Percentiles rank a stretch among this genome's conserved stretches.
phyloP scores from a whole-genome alignment of 2,797 vertebrate genomes.

The Phrynocephalus guinanensis region DNA sequence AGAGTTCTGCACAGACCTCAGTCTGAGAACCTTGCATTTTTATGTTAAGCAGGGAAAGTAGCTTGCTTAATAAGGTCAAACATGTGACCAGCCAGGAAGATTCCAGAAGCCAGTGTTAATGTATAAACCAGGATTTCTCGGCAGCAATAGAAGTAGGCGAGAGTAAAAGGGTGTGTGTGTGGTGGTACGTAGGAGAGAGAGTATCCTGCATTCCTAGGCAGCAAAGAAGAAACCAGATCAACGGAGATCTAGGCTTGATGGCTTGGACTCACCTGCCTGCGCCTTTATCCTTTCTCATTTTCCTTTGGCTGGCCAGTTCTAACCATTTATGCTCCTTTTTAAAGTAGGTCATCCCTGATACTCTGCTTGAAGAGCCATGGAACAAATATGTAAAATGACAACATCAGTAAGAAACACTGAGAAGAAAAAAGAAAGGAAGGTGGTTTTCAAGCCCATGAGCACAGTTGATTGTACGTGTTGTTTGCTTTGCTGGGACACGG shows the following conservation, averaged over 20 bases:
- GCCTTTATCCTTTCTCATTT: neutral
- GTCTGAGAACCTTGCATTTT: too few relatives aligned
- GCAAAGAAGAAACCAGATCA: slow-evolving; percentile 5
- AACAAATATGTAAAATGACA: neutral
- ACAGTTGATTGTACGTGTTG: neutral
- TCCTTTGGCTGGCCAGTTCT: too few relatives aligned
- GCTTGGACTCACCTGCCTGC: neutral
- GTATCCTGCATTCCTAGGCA: neutral
- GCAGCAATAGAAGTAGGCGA: too few relatives aligned
- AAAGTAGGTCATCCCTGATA: neutral
- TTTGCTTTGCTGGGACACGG: neutral
- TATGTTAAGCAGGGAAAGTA: too few relatives aligned
- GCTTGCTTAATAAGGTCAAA: too few relatives aligned
- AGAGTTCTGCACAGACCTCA: too few relatives aligned
- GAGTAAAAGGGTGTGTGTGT: too few relatives aligned
- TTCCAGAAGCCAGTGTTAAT: too few relatives aligned
- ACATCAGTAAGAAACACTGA: neutral
- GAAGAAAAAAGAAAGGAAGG: neutral
- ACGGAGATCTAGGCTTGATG: neutral
- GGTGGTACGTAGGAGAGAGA: too few relatives aligned
- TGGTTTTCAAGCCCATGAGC: neutral
- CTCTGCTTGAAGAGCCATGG: neutral
- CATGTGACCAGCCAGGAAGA: too few relatives aligned
- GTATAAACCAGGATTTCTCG: too few relatives aligned
- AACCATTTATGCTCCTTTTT: neutral